phyloP scores from a whole-genome alignment of 2,797 vertebrate genomes.

The Myotis myotis region DNA sequence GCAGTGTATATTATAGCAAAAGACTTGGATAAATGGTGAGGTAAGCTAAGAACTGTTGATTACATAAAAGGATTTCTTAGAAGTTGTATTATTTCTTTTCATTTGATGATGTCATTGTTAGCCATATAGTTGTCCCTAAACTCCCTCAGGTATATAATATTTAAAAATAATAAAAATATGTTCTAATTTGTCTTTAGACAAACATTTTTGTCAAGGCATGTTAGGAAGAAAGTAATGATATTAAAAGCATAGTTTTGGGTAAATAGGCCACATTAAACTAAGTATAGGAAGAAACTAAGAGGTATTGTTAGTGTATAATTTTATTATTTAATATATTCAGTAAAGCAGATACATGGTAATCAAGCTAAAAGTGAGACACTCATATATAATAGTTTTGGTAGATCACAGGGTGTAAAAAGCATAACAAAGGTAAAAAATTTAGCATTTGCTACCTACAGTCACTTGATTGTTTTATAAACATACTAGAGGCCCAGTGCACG shows the following conservation, averaged over 20 bases:
- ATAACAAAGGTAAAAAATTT: background rate
- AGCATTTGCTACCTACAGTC: background rate
- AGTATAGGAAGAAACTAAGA: background rate
- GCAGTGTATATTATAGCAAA: background rate
- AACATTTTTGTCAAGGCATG: background rate
- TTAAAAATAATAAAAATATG: conserved; percentile 41
- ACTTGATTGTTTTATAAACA: background rate
- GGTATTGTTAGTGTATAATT: background rate
- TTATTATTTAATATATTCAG: background rate
- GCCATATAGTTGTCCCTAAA: background rate
- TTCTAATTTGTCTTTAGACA: conserved; percentile 8
- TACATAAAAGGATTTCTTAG: conserved; percentile 23
- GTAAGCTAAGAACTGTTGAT: background rate
- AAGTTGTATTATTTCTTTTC: background rate
- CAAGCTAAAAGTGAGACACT: background rate
- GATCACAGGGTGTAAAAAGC: background rate
- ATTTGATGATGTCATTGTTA: background rate
- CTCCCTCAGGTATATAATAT: background rate
- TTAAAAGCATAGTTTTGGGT: background rate
- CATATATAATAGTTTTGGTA: background rate
- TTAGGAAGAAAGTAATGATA: background rate
- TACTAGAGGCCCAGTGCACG: background rate
- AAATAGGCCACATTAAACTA: background rate
- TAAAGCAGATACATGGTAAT: background rate
- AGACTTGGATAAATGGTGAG: background rate